phyloP scores from a whole-genome alignment of 2,888 invertebrate species.

The Lycaena phlaeas region DNA sequence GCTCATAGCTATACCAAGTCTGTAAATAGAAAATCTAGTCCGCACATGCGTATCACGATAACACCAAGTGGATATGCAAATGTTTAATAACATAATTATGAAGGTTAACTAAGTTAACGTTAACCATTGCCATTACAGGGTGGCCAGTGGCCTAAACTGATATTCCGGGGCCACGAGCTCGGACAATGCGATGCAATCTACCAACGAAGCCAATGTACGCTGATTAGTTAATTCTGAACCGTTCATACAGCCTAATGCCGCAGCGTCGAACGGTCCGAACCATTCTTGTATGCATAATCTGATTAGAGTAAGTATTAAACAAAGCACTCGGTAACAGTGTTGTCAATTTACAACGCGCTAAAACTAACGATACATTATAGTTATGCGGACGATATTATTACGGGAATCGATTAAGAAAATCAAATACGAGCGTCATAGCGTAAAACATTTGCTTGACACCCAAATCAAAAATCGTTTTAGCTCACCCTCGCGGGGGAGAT shows the following conservation, averaged over 20 bases:
- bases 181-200: constrained; percentile 68
- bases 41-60: constrained; percentile 16
- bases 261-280: constrained; percentile 43
- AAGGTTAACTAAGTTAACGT: constrained; percentile 50
- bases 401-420: constrained; percentile 69
- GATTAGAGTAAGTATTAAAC: constrained; percentile 67
- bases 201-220: constrained; percentile 62
- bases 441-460: constrained; percentile 73
- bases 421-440: constrained; percentile 67
- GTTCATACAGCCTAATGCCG: constrained; percentile 59
- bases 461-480: constrained; percentile 74
- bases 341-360: constrained; percentile 42
- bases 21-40: background rate
- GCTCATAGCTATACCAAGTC: no score
- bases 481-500: constrained; percentile 54
- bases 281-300: constrained; percentile 71
- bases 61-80: constrained; percentile 31
- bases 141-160: constrained; percentile 69
- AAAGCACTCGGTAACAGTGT: constrained; percentile 52
- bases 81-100: constrained; percentile 37
- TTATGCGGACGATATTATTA: constrained; percentile 11
- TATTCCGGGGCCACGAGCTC: constrained; percentile 65
- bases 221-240: constrained; percentile 68
- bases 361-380: constrained; percentile 16
- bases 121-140: constrained; percentile 60